These are phyloP conservation scores for Drosophila longiperda DNA, from an alignment of 2,888 invertebrate genomes.

Conservation along the genomic window DNA sequence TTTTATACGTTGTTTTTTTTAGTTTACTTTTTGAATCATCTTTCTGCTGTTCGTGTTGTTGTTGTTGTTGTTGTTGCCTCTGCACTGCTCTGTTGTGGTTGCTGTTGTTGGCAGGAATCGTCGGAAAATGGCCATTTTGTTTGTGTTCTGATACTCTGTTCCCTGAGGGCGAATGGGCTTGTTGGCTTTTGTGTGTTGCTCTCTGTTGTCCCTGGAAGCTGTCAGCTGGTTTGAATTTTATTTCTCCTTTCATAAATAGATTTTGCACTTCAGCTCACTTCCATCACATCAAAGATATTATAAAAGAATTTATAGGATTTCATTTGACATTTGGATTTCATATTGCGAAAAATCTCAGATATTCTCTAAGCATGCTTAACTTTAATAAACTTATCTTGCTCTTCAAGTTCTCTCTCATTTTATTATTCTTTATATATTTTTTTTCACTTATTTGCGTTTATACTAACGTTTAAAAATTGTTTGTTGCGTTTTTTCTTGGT, in stretches of 20 bases:
- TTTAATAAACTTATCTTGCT: neutral
- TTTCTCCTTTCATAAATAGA: neutral
- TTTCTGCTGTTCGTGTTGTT: slow-evolving; percentile 25
- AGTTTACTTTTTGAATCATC: slow-evolving; percentile 64
- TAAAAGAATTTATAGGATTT: neutral
- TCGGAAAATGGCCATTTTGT: slow-evolving; percentile 66
- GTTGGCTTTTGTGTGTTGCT: neutral
- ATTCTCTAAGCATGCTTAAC: neutral
- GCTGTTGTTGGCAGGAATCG: slow-evolving; percentile 35
- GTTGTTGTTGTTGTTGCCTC: slow-evolving; percentile 13
- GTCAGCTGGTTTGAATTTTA: neutral
- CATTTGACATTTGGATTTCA: neutral
- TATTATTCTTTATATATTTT: neutral
- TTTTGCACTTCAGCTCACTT: neutral
- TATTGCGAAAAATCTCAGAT: neutral
- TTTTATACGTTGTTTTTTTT: slow-evolving; percentile 61
- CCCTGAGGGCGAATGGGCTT: slow-evolving; percentile 6
- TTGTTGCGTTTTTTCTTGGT: neutral
- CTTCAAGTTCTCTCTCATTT: neutral
- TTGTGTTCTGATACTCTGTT: slow-evolving; percentile 23
- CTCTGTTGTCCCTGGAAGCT: neutral
- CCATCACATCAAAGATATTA: neutral
- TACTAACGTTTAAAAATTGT: too few relatives aligned
- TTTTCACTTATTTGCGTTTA: neutral
- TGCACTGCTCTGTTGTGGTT: slow-evolving; percentile 20